A percentile compares a stretch with the other conserved stretches of the same genome.
Evolutionary conservation across 1,140 invertebrate species (phyloP).

Genomic region (Drosophila serrata): DNA sequence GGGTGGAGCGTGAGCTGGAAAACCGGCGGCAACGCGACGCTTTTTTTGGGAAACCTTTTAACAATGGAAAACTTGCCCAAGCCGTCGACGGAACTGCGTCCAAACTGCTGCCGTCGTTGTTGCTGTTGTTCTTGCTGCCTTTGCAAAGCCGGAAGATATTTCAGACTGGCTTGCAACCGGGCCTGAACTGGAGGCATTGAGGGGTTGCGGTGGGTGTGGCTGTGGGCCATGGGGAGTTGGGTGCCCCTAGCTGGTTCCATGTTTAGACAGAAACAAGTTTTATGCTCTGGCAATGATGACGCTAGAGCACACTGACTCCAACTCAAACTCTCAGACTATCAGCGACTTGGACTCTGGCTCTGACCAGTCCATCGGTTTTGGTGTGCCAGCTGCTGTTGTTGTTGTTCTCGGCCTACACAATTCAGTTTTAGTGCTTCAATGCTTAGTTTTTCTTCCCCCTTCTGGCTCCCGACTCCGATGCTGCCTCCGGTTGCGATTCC

Average conservation of each 20-base stretch:
- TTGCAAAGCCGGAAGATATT: slow-evolving; percentile 58
- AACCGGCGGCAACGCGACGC: slow-evolving; percentile 19
- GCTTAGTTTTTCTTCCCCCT: slow-evolving; percentile 1
- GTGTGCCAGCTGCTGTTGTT: slow-evolving; percentile 47
- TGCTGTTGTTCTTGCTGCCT: slow-evolving; percentile 21
- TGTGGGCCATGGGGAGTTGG: slow-evolving; percentile 11
- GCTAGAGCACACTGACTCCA: slow-evolving; percentile 45
- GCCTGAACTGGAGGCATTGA: not conserved
- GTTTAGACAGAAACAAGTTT: slow-evolving; percentile 64
- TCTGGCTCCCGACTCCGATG: not conserved
- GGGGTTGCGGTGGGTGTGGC: not conserved
- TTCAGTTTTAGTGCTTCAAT: slow-evolving; percentile 8
- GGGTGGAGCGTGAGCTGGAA: slow-evolving; percentile 7
- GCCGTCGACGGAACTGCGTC: slow-evolving; percentile 57
- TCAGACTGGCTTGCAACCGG: slow-evolving; percentile 52
- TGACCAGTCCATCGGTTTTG: slow-evolving; percentile 48
- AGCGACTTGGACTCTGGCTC: slow-evolving; percentile 15
- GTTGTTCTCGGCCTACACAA: slow-evolving; percentile 51
- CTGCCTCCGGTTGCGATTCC: slow-evolving; percentile 18
- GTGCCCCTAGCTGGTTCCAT: slow-evolving; percentile 34
- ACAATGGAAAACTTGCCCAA: slow-evolving; percentile 62
- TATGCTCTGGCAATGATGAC: slow-evolving; percentile 59
- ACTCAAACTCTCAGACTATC: slow-evolving; percentile 12
- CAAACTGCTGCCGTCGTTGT: slow-evolving; percentile 29
- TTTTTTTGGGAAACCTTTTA: slow-evolving; percentile 53